A percentile compares a stretch with the other conserved stretches of the same genome.
These are phyloP conservation scores for Drusus annulatus DNA, from an alignment of 1,140 invertebrate genomes.

Conservation along the genomic window DNA sequence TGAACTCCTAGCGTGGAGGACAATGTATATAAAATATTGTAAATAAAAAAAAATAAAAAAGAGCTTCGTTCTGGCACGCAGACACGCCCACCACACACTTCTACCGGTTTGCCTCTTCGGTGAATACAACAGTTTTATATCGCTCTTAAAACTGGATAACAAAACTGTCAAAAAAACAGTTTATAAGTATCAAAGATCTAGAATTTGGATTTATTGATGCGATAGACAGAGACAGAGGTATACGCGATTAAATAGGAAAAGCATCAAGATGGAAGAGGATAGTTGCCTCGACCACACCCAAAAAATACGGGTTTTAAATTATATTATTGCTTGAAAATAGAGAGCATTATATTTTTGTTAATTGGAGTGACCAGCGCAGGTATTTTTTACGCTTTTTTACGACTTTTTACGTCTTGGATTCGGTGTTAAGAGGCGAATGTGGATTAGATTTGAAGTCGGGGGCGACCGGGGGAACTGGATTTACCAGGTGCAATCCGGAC, in stretches of 20 bases:
- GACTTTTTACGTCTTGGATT: too few species aligned
- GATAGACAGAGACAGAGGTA: background rate
- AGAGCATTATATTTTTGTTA: conserved; percentile 26
- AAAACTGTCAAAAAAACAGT: conserved; percentile 35
- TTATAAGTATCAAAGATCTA: conserved; percentile 29
- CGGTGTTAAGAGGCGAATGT: too few species aligned
- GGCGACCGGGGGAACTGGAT: too few species aligned
- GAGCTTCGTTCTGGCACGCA: too few species aligned
- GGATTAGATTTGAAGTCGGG: too few species aligned
- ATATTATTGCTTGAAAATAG: conserved; percentile 29
- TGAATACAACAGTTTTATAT: conserved; percentile 18
- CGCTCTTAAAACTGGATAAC: conserved; percentile 22
- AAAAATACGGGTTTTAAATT: conserved; percentile 32
- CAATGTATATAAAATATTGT: too few species aligned
- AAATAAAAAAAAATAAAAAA: too few species aligned
- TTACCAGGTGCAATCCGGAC: too few species aligned
- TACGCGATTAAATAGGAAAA: too few species aligned
- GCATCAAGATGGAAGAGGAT: background rate
- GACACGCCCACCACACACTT: background rate
- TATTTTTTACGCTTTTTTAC: conserved; percentile 30
- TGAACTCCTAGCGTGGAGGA: too few species aligned
- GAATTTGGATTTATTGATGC: conserved; percentile 31
- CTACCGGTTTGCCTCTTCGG: background rate
- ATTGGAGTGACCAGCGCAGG: conserved; percentile 11
- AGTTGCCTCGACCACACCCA: conserved; percentile 16